Conservation (phyloP, 2,797 vertebrate genomes). For the Epinephelus malabaricus region DNA sequence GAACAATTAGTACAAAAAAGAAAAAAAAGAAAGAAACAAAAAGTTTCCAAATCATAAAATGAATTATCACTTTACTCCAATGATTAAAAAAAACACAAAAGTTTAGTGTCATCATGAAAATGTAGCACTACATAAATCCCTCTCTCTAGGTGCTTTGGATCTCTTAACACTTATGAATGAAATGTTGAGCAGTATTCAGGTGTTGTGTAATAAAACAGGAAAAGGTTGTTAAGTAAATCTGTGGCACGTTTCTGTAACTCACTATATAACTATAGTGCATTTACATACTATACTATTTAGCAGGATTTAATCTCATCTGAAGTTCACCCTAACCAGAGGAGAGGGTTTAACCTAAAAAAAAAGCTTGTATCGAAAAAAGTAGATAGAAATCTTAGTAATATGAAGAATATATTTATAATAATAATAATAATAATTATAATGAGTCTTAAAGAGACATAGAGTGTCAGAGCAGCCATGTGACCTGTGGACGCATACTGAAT, state of each 20-base stretch:
- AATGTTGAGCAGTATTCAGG: conserved; percentile 1
- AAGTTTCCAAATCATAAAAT: conserved; percentile 12
- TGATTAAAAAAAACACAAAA: not conserved
- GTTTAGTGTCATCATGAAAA: not conserved
- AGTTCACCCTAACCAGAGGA: conserved; percentile 10
- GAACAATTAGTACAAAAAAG: conserved; percentile 5
- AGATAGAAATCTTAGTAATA: conserved; percentile 57
- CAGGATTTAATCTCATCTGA: conserved; percentile 22
- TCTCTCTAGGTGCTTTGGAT: conserved; percentile 5
- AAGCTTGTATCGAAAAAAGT: conserved; percentile 30
- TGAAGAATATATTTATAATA: conserved; percentile 62
- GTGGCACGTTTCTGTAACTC: conserved; percentile 22
- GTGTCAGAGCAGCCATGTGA: conserved; percentile 67
- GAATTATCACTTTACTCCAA: not conserved
- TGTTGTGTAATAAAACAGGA: conserved; percentile 1
- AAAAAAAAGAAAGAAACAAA: not conserved
- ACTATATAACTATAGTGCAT: conserved; percentile 40
- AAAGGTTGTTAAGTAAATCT: not conserved
- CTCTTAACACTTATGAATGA: not conserved
- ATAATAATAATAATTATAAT: conserved; percentile 53
- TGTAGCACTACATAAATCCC: not conserved
- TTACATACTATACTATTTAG: conserved; percentile 44
- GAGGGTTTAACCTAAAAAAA: conserved; percentile 26
- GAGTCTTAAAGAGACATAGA: conserved; percentile 52
- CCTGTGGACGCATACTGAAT: conserved; percentile 45